A percentile compares a stretch with the other conserved stretches of the same genome.
Evolutionary conservation across 1,140 invertebrate species (phyloP).

Genomic region (Ostrea denselamellosa): DNA sequence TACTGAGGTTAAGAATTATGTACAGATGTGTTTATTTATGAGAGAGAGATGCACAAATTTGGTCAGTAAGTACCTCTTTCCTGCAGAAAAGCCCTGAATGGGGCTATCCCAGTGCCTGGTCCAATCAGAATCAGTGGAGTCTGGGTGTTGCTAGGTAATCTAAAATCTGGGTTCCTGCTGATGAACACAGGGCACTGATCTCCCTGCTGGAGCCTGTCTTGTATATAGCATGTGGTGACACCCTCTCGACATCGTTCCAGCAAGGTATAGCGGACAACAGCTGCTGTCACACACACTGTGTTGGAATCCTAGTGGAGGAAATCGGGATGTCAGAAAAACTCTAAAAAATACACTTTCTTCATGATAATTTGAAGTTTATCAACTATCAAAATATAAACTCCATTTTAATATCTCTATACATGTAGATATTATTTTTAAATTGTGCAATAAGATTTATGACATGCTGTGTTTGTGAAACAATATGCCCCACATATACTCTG

Average conservation of each 20-base stretch:
- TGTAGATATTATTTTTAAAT: no score
- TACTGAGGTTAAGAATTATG: no score
- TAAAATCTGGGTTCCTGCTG: conserved; percentile 94
- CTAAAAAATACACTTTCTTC: no score
- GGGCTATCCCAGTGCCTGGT: conserved; percentile 97
- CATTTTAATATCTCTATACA: no score
- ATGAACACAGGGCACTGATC: conserved; percentile 77
- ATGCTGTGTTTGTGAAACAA: no score
- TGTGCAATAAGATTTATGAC: no score
- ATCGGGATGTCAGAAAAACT: no score
- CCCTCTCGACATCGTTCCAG: conserved; percentile 90
- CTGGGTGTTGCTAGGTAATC: conserved; percentile 90
- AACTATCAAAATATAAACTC: no score
- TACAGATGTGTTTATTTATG: no score
- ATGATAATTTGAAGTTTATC: no score
- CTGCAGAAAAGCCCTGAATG: conserved; percentile 98
- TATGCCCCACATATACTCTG: no score
- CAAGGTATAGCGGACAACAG: conserved; percentile 62
- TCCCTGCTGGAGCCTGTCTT: conserved; percentile 81
- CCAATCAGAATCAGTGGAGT: conserved; percentile 98
- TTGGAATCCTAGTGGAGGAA: conserved; percentile 47
- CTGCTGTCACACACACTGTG: conserved; percentile 65
- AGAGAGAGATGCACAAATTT: no score
- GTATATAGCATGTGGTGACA: conserved; percentile 95
- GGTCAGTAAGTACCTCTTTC: conserved; percentile 86